Evolutionary conservation across 2,113 vertebrate species (phyloP), one percentile per base, ranked within the genome.

Genomic region (Columbina picui): DNA sequence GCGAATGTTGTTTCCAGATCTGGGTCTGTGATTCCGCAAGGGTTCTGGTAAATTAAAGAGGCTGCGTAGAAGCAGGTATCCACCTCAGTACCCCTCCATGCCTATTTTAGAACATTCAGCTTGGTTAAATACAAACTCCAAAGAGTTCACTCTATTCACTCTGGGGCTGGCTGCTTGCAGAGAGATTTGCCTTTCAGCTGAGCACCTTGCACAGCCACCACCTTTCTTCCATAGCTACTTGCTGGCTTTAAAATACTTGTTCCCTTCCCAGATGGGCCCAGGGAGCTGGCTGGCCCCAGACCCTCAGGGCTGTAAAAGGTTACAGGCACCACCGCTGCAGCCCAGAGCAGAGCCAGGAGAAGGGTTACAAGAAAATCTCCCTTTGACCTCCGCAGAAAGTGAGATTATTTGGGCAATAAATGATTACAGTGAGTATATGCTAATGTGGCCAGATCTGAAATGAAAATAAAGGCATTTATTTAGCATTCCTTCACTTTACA

Each of bases 381-480:
- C 38, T 80, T 78, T 84, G 34, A 78, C 36, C 90, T 88, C 85
- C 86, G 23, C 64, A 84, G 60, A 86, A 94, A 87, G 60, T 36
- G 34, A 86, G 55, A 67, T 80, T 91, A 57, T 61, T 87, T 59
- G 73, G 43, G 49, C 27, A 89, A 68, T 45, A 52, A 86, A 75
- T 53, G 22, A 81, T 64, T 50, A 67, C 36, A 71, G 10, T 30
- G 81, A 90, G 30, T 84, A 77, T 38, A 70, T 13, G 21, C 41
- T 43, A 84, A 78, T 2, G 2, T 59, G 60, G 76, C 32, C 69
- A 75, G 60, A 93, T 81, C 38, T 57, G 69, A 94, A 74, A 74
- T 39, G 23, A 94, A 92, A 96, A 87, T 78, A 88, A 88, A 78
- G 64, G 52, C 36, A 74, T 89, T 78, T 94, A 64, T 49, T 78